These are phyloP conservation scores for Conopomorpha cramerella DNA, from an alignment of 1,140 invertebrate genomes.

Conservation along the genomic window DNA sequence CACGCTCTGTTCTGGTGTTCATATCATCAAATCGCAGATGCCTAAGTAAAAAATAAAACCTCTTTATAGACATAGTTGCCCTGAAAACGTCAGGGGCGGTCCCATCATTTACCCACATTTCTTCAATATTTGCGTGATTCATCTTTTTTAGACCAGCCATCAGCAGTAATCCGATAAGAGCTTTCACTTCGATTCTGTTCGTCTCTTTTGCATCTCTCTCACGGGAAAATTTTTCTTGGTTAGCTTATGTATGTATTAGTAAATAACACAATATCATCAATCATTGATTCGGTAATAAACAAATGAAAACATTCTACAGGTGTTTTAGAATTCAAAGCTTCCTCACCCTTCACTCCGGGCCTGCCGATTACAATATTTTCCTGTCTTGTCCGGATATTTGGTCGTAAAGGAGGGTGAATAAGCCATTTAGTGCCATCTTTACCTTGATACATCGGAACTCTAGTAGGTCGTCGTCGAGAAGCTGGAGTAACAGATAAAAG, in stretches of 20 bases:
- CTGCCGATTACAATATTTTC: slow-evolving; percentile 9
- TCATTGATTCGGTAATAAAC: slow-evolving; percentile 1
- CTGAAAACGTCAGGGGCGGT: too few species aligned
- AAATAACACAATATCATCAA: slow-evolving; percentile 2
- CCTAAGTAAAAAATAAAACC: too few species aligned
- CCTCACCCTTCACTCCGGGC: slow-evolving; percentile 2
- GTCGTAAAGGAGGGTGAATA: slow-evolving; percentile 6
- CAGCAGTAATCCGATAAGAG: too few species aligned
- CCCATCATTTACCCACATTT: too few species aligned
- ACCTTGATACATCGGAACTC: slow-evolving; percentile 9
- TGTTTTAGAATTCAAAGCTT: slow-evolving; percentile 1
- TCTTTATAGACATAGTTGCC: too few species aligned
- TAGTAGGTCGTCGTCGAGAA: slow-evolving; percentile 5
- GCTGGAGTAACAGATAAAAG: slow-evolving; percentile 6
- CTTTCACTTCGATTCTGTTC: slow-evolving; percentile 1
- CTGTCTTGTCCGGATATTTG: slow-evolving; percentile 9
- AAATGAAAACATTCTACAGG: slow-evolving; percentile 3
- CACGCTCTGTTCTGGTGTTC: too few species aligned
- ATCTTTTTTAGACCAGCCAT: too few species aligned
- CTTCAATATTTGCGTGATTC: too few species aligned
- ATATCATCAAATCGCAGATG: too few species aligned
- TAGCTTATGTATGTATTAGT: slow-evolving; percentile 2
- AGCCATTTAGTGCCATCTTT: slow-evolving; percentile 12
- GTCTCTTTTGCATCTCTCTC: slow-evolving; percentile 3
- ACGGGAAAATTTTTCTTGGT: slow-evolving; percentile 1